Base-by-base conservation (phyloP, 2,888 invertebrate species). In the Cremastinae sp. region DNA sequence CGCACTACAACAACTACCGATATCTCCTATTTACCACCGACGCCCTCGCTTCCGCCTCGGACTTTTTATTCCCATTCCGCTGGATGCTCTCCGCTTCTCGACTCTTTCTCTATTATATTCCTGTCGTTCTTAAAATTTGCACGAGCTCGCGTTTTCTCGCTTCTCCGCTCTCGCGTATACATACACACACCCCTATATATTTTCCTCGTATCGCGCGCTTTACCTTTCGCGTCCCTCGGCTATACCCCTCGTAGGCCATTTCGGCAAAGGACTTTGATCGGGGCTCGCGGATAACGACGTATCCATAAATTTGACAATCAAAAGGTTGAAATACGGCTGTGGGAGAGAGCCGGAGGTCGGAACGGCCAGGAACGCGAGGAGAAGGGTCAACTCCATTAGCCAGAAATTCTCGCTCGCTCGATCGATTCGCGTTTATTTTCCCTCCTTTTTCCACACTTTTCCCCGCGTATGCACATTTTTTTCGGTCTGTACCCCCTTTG, bases 251-350 rank as follows among this genome's bases (percentile, higher is more conserved):
- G 47, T n/a, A 12, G 36, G 53, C 53, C 59, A 70, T 70, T 59
- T 43, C 8, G 8, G 38, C 38, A 38, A 71, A 75, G 59, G 65
- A 75, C 70, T 75, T 75, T 75, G 70, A 75, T 75, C 75, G 70
- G n/a, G n/a, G 20, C 54, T 65, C 36, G 18, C 28, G 5, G 28
- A 28, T 75, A 70, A 70, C 65, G 65, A 65, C 22, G 47, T 75
- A 65, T 71, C 70, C 75, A 75, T 75, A 75, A 70, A 75, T 75
- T 75, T 71, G 3, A 59, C 75, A 75, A 75, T 75, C 75, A 75
- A 65, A 70, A 58, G 49, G 56, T 54, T 56, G 61, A 47, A 49
- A 71, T 75, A 61, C 28, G 22, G 12, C 22, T 43, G 49, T 61
- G 59, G n/a, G 65, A 70, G 70, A 38, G 43, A 65, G 53, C 22